A percentile compares a stretch with the other conserved stretches of the same genome.
These are phyloP conservation scores for Thryonomys swinderianus DNA, from an alignment of 2,113 vertebrate genomes.

Conservation along the genomic window DNA sequence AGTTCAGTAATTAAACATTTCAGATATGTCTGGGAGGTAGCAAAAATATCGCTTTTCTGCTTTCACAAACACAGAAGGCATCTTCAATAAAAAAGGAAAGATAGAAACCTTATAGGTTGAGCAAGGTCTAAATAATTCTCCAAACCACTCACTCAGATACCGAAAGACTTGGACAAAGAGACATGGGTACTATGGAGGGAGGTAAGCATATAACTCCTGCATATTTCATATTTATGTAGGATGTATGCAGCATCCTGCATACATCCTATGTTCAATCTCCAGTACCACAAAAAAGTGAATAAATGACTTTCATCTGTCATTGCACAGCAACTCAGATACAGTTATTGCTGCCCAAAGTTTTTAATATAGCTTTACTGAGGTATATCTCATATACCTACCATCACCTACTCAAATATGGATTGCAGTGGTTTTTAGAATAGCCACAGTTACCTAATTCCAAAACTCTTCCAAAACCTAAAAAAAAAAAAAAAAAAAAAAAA, in stretches of 20 bases:
- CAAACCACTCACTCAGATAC: not conserved
- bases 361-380: not conserved
- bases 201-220: accelerated
- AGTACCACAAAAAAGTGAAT: too few relatives aligned
- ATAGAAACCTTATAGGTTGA: not conserved
- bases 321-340: not conserved
- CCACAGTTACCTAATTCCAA: not conserved
- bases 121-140: not conserved
- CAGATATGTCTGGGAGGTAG: constrained; percentile 9
- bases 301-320: too few relatives aligned
- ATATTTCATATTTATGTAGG: not conserved
- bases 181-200: not conserved
- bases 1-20: constrained; percentile 56
- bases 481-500: too few relatives aligned
- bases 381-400: not conserved
- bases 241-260: too few relatives aligned
- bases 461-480: not conserved
- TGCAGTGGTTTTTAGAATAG: not conserved
- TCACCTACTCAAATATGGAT: not conserved
- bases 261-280: too few relatives aligned
- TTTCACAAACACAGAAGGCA: constrained; percentile 20
- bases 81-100: not conserved
- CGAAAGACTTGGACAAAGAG: not conserved
- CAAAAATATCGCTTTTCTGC: not conserved
- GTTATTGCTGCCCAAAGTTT: not conserved